Evolutionary conservation across 2,797 vertebrate species (phyloP), one percentile per base, ranked within the genome.

Genomic region (Phrynocephalus forsythii): DNA sequence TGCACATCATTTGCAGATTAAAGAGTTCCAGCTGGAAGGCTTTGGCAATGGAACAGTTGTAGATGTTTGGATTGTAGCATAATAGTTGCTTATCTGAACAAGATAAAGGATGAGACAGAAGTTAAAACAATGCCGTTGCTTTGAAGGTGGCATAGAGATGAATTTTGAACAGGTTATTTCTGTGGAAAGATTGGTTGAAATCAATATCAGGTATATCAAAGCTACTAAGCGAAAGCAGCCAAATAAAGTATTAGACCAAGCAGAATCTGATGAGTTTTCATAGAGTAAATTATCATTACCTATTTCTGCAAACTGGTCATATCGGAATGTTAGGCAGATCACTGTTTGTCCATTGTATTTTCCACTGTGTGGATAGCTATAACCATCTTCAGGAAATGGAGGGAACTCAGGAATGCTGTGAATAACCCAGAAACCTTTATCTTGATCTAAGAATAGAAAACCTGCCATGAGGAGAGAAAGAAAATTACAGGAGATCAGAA

Each of bases 331-430:
- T 87, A 98, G 81, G 67, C 98, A 99, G 86, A 98, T 95, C 88
- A 97, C 97, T 0, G 95, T 97, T 94, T 99, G 98, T 71, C 98
- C 98, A 0, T 97, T 97, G 86, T 92, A 90, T 95, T 95, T 97
- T 28, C 98, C 98, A 4, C 96, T 96, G 66, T 95, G 89, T 28
- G 98, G 98, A 95, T 98, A 99, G 44, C 91, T 88, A 89, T 98
- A 99, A 85, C 97, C 98, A 48, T 93, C 96, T 94, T 98, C 97
- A 24, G 97, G 97, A 92, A 96, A 90, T 1, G 97, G 97, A 71
- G 98, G 98, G 94, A 99, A 99, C 87, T 95, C 95, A 13, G 98
- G 98, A 86, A 99, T 95, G 11, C 97, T 98, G 96, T 99, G 98
- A 75, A 97, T 97, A 86, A 99, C 88, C 98, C 98, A 99, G 96